Conservation (phyloP, 2,888 invertebrate species). For the Drosophila macrothrix region DNA sequence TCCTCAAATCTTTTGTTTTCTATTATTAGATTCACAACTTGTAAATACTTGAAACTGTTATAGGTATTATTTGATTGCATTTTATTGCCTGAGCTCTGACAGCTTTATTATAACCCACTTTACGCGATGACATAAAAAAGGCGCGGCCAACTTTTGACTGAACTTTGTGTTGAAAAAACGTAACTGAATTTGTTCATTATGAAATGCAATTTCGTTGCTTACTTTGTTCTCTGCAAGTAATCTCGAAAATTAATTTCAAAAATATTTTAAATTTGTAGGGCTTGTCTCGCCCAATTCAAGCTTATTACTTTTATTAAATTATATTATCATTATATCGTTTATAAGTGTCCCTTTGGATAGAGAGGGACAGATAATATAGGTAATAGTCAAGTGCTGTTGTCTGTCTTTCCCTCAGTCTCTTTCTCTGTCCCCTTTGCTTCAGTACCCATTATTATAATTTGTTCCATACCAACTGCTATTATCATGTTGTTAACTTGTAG, state of each 20-base stretch:
- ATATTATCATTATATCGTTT: neutral
- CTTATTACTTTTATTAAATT: neutral
- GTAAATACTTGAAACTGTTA: neutral
- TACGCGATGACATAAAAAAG: neutral
- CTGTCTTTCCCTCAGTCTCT: neutral
- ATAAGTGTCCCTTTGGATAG: neutral
- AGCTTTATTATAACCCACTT: neutral
- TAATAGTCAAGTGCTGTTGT: neutral
- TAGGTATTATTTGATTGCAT: neutral
- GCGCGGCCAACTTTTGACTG: constrained; percentile 11
- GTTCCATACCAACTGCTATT: neutral
- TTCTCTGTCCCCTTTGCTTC: neutral
- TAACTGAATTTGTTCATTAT: constrained; percentile 57
- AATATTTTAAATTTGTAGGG: neutral
- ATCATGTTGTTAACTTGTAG: neutral
- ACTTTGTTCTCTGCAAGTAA: neutral
- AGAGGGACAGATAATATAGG: neutral
- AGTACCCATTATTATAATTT: neutral
- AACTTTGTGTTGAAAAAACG: constrained; percentile 19
- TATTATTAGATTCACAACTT: neutral
- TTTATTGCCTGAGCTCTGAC: neutral
- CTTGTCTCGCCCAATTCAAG: neutral
- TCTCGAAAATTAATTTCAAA: neutral
- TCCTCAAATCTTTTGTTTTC: neutral
- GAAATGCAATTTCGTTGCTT: neutral